Percentiles rank a stretch among this genome's conserved stretches.
Evolutionary conservation across 1,140 invertebrate genomes (phyloP).

Genomic region (Holotrichia oblita): DNA sequence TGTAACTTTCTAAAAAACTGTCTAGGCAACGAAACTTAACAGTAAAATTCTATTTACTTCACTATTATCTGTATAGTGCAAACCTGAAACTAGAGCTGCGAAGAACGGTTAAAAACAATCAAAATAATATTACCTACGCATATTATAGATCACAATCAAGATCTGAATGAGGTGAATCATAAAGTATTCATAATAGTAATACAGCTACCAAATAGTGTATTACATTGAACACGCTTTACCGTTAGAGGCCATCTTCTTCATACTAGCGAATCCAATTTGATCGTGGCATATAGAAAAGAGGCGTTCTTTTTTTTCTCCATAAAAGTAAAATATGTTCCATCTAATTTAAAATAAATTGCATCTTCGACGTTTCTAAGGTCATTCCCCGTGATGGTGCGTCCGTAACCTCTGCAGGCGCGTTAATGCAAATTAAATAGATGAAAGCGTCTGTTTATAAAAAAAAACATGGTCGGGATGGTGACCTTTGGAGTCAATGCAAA

Average conservation of each 20-base stretch:
- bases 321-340: background rate
- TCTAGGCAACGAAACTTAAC: too few relatives aligned
- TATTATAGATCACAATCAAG: too few relatives aligned
- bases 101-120: too few relatives aligned
- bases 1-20: too few relatives aligned
- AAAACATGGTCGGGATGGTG: background rate
- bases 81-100: too few relatives aligned
- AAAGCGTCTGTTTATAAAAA: background rate
- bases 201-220: background rate
- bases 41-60: too few relatives aligned
- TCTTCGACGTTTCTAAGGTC: background rate
- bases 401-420: slow-evolving; percentile 23
- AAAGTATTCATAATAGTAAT: too few relatives aligned
- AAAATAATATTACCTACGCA: too few relatives aligned
- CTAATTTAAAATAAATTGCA: slow-evolving; percentile 31
- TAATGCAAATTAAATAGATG: slow-evolving; percentile 36
- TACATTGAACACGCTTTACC: background rate
- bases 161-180: too few relatives aligned
- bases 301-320: background rate
- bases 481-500: slow-evolving; percentile 14
- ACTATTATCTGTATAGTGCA: too few relatives aligned
- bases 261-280: background rate
- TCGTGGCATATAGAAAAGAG: background rate
- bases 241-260: background rate
- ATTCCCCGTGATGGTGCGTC: background rate